Evolutionary conservation across 2,888 invertebrate genomes (phyloP).

Genomic region (Psococerastis gibbosa): DNA sequence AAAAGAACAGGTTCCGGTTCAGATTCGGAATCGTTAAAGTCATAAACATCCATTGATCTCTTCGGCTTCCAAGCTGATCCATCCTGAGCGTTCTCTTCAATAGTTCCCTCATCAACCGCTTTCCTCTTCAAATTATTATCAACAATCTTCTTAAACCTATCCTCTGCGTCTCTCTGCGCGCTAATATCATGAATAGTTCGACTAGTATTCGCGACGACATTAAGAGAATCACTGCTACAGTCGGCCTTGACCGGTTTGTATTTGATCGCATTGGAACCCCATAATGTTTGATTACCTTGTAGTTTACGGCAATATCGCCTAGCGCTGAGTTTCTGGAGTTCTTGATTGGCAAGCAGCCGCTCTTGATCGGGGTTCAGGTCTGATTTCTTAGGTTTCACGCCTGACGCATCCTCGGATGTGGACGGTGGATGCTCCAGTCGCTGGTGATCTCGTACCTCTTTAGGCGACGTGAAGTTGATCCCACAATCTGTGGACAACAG

Average conservation of each 20-base stretch:
- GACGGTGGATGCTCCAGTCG: conserved; percentile 13
- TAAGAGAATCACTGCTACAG: too few species aligned
- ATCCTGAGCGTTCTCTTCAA: too few species aligned
- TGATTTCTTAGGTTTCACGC: not conserved
- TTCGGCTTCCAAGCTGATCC: not conserved
- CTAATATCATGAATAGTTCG: not conserved
- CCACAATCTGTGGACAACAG: conserved; percentile 19
- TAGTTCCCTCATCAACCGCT: not conserved
- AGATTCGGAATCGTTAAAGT: conserved; percentile 7
- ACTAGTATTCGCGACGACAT: too few species aligned
- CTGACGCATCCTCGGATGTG: not conserved
- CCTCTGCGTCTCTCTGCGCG: not conserved
- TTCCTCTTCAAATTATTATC: too few species aligned
- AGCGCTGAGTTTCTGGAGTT: not conserved
- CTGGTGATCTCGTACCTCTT: conserved; percentile 17
- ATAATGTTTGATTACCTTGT: not conserved
- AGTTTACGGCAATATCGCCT: not conserved
- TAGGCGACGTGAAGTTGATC: conserved; percentile 17
- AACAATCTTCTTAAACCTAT: not conserved
- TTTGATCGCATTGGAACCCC: conserved; percentile 1
- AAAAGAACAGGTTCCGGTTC: conserved; percentile 3
- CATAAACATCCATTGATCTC: conserved; percentile 1
- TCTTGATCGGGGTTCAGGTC: not conserved
- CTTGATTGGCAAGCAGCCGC: conserved; percentile 3
- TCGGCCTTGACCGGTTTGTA: too few species aligned